These are phyloP conservation scores for Pectinophora gossypiella DNA, from an alignment of 1,140 invertebrate genomes.

Conservation along the genomic window DNA sequence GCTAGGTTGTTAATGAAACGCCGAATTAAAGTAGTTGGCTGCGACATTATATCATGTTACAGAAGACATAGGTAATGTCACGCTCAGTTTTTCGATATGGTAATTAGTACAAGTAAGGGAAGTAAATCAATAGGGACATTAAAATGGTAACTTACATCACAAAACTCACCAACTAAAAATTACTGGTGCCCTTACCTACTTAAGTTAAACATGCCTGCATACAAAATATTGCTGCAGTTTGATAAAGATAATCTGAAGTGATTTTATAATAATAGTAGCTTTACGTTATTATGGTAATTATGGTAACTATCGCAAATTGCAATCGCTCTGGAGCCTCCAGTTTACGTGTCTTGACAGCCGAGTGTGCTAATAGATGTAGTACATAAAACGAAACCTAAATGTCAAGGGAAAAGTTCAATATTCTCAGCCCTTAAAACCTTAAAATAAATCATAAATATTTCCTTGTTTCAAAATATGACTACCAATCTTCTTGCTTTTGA, in stretches of 20 bases:
- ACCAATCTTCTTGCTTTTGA: no score
- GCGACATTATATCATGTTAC: background rate
- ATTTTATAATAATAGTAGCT: conserved; percentile 1
- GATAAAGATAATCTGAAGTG: conserved; percentile 4
- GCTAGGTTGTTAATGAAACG: background rate
- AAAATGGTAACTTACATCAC: background rate
- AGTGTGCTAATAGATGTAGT: background rate
- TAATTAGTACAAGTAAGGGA: background rate
- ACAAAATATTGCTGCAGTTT: background rate
- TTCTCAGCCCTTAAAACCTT: no score
- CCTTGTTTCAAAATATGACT: no score
- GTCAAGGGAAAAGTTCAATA: no score
- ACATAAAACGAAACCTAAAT: no score
- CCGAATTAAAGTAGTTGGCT: background rate
- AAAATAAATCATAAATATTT: no score
- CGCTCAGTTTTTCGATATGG: background rate
- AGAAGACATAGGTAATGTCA: background rate
- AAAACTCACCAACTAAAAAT: background rate
- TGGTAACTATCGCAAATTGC: conserved; percentile 3
- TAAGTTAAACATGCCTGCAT: background rate
- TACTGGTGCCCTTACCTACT: background rate
- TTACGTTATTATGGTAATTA: conserved; percentile 2
- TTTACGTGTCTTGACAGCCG: conserved; percentile 1
- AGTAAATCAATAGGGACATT: background rate
- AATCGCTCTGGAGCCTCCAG: background rate